Evolutionary conservation across 2,888 invertebrate species (phyloP).

Genomic region (Tinea semifulvella): DNA sequence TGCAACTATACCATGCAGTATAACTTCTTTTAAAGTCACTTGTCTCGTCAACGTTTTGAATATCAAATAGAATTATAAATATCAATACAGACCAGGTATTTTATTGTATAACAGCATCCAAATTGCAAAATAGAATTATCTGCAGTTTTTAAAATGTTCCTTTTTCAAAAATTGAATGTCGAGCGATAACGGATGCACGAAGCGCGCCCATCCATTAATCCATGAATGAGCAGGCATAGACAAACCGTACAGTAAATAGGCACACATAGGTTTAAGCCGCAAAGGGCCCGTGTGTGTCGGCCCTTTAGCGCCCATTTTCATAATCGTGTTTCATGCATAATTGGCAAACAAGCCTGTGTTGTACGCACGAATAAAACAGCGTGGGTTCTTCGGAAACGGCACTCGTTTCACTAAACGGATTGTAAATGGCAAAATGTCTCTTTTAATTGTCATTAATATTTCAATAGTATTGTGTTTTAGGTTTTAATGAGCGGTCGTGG

Average conservation of each 20-base stretch:
- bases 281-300: slow-evolving; percentile 18
- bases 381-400: not conserved
- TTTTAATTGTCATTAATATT: no score
- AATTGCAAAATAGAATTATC: no score
- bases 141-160: no score
- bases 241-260: not conserved
- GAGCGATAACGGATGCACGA: not conserved
- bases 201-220: not conserved
- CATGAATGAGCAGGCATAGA: not conserved
- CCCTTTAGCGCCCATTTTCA: slow-evolving; percentile 55
- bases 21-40: no score
- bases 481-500: no score
- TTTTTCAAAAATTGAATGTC: no score
- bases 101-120: no score
- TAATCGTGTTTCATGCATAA: slow-evolving; percentile 65
- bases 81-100: no score
- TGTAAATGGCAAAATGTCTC: not conserved
- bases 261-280: slow-evolving; percentile 2
- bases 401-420: not conserved
- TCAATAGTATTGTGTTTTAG: no score
- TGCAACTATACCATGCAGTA: no score
- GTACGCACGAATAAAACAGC: slow-evolving; percentile 26
- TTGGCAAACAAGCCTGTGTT: slow-evolving; percentile 46
- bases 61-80: no score
- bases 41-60: no score